Evolutionary conservation across 2,797 vertebrate genomes (phyloP), one percentile per base, ranked within the genome.

Genomic region (Phylloscopus collybita): DNA sequence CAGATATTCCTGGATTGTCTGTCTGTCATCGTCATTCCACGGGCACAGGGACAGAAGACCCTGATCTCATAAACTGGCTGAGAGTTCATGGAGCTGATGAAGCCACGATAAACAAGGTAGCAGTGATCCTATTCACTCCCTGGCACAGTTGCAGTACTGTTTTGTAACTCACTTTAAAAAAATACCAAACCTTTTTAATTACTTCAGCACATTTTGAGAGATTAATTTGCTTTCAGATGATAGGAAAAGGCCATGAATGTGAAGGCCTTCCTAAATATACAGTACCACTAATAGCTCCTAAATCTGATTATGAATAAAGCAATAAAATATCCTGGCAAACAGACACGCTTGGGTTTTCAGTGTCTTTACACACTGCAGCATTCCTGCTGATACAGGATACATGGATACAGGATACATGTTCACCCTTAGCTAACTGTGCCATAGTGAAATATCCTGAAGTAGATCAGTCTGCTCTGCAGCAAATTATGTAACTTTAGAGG

Each of bases 21-120:
- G 91, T 95, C 54, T 97, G 66, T 86, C 97, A 91, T 90, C 95
- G 47, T 74, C 97, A 87, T 97, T 95, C 93, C 74, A 79, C 97
- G 45, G 85, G 95, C 45, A 93, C 97, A 56, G 96, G 88, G 65
- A 96, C 78, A 0, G 97, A 98, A 75, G 98, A 99, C 92, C 95
- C 98, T 3, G 98, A 99, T 79, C 98, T 99, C 93, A 98, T 97
- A 82, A 96, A 97, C 69, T 99, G 99, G 99, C 98, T 99, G 86
- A 98, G 93, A 45, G 97, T 97, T 62, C 98, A 98, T 4, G 98
- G 98, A 61, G 99, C 98, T 5, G 99, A 99, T 61, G 98, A 98
- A 83, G 99, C 99, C 94, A 98, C 99, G 3, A 98, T 99, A 94
- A 98, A 98, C 92, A 98, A 93, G 98, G 99, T 99, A 98, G 96